Percentiles rank a stretch among this genome's conserved stretches.
These are phyloP conservation scores for Puffinus mauretanicus DNA, from an alignment of 2,113 vertebrate species.

Conservation along the genomic window DNA sequence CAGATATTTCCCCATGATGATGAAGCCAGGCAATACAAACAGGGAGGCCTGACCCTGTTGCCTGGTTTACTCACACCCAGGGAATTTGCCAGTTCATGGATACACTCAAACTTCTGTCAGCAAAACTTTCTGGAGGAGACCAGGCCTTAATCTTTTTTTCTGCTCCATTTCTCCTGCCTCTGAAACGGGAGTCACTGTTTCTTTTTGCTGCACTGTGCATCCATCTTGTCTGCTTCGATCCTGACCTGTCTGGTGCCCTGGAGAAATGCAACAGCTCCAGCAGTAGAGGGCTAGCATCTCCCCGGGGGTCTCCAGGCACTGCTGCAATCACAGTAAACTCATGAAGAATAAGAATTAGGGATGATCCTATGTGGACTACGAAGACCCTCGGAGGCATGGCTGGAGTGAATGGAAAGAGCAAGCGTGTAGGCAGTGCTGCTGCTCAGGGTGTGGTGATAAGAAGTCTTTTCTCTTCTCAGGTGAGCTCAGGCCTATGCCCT, in stretches of 20 bases:
- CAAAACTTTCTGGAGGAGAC: not conserved
- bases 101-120: not conserved
- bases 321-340: not conserved
- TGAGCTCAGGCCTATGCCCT: not conserved
- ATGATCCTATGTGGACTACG: not conserved
- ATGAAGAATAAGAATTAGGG: not conserved
- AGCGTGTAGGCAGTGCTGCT: fast-evolving
- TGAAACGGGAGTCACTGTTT: not conserved
- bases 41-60: not conserved
- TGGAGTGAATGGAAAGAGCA: not conserved
- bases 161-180: constrained; percentile 37
- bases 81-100: not conserved
- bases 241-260: constrained; percentile 13
- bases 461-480: not conserved
- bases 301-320: not conserved
- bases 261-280: not conserved
- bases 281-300: not conserved
- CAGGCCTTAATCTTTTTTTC: constrained; percentile 23
- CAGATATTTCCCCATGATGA: not conserved
- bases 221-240: constrained; percentile 50
- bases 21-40: not conserved
- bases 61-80: not conserved
- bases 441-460: fast-evolving
- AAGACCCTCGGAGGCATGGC: not conserved
- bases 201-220: constrained; percentile 1